phyloP scores from a whole-genome alignment of 2,888 invertebrate species.

The Oxycera nigricornis region DNA sequence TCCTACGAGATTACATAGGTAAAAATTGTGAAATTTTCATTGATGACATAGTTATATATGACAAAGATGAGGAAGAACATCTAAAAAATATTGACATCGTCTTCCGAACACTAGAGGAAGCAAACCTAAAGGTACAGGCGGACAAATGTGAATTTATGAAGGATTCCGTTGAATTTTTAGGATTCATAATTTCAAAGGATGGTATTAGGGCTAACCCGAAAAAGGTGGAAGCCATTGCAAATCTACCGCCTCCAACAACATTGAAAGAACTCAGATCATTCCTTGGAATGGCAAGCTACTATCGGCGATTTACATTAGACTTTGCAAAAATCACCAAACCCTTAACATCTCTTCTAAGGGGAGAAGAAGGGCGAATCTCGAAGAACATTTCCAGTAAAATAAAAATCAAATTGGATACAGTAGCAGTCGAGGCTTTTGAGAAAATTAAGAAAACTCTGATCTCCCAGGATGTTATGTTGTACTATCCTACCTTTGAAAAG shows the following conservation, averaged over 20 bases:
- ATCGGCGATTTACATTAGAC: too few species aligned
- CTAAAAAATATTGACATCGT: background rate
- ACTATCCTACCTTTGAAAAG: background rate
- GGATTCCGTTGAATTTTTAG: background rate
- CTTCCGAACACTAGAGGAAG: background rate
- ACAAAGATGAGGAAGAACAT: background rate
- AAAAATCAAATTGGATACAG: background rate
- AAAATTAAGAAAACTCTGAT: background rate
- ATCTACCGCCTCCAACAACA: background rate
- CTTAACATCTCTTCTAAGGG: background rate
- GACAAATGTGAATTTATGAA: too few species aligned
- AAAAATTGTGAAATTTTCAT: constrained; percentile 31
- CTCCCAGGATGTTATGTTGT: background rate
- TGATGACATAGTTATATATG: background rate
- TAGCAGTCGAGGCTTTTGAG: background rate
- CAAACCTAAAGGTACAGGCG: constrained; percentile 12
- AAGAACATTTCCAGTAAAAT: constrained; percentile 38
- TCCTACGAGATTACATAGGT: constrained; percentile 12
- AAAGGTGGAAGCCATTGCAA: background rate
- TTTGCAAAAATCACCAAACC: too few species aligned
- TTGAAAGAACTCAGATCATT: constrained; percentile 28
- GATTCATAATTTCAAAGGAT: too few species aligned
- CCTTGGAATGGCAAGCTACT: too few species aligned
- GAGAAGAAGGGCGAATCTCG: background rate
- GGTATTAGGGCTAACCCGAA: too few species aligned